Evolutionary conservation across 1,140 invertebrate species (phyloP), one percentile per base, ranked within the genome.

Genomic region (Pogonomyrmex barbatus): DNA sequence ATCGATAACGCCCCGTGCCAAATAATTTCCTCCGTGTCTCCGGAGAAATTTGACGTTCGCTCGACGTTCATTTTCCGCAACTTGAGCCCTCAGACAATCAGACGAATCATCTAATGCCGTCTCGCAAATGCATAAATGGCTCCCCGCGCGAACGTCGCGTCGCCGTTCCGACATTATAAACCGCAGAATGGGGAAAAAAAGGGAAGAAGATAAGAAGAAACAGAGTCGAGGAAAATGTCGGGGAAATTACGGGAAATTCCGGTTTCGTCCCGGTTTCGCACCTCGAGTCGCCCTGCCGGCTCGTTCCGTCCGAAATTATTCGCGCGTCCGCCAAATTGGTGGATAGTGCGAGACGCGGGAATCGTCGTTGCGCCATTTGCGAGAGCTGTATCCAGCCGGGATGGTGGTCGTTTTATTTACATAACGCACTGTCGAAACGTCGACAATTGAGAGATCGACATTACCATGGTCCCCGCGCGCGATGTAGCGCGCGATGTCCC

Each of bases 371-470:
- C 24, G 50, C 10, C 75, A 24, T 62, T 77, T 33, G 42, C 24
- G n/a, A 17, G 56, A 56, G 50, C 2, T 52, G 36, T 36, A 62
- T 12, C 24, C 39, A 17, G 24, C 17, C 39, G 0, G 24, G 24
- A 0, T 24, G 24, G 24, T 24, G 33, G 17, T 12, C 68, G 42
- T 73, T 83, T 24, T 83, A 83, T 83, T 83, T 83, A 83, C 79
- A 83, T 83, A 75, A 75, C 79, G 79, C 68, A 50, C 33, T 36
- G 68, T 83, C 68, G 79, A 83, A 83, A 83, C 47, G 68, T 39
- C 79, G 79, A 75, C 79, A 62, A 83, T 83, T 45, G 68, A 73
- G 79, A 75, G 79, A 83, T 83, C 79, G 79, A 75, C 79, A 75
- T 83, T 83, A 83, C 79, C 1, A n/a, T 14, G 42, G 54, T 82